Conservation (phyloP, 2,113 vertebrate genomes). For the Macquaria australasica region DNA sequence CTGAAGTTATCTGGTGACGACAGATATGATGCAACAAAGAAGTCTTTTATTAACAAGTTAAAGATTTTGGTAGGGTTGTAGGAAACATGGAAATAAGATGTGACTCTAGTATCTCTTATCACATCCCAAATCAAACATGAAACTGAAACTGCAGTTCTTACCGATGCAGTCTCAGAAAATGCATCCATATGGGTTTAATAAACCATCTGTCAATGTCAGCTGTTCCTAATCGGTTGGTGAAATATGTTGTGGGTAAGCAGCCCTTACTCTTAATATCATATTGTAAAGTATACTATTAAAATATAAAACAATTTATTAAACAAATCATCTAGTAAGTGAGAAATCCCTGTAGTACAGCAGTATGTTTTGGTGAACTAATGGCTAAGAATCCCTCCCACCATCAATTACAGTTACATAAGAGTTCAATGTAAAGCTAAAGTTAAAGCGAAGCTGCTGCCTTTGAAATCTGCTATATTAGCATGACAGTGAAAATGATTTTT, state of each 20-base stretch:
- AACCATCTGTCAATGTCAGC: too few relatives aligned
- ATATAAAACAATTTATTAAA: background rate
- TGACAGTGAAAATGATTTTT: background rate
- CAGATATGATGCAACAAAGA: background rate
- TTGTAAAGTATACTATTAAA: background rate
- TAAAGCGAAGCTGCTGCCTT: background rate
- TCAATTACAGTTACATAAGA: conserved; percentile 1
- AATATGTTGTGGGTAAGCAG: background rate
- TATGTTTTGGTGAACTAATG: background rate
- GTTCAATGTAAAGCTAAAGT: background rate
- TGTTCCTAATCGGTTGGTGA: background rate
- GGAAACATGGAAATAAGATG: background rate
- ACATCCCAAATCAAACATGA: too few relatives aligned
- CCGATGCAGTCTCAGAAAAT: background rate
- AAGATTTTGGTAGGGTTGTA: background rate
- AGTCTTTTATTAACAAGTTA: background rate
- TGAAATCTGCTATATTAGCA: background rate
- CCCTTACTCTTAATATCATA: background rate
- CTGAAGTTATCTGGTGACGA: background rate
- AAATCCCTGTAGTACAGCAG: background rate
- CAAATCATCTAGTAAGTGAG: too few relatives aligned
- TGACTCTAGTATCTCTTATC: too few relatives aligned
- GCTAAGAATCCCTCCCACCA: background rate
- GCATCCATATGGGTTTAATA: too few relatives aligned
- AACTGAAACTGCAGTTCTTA: background rate